These are phyloP conservation scores for Nasonia giraulti DNA, from an alignment of 1,140 invertebrate species.

Conservation along the genomic window DNA sequence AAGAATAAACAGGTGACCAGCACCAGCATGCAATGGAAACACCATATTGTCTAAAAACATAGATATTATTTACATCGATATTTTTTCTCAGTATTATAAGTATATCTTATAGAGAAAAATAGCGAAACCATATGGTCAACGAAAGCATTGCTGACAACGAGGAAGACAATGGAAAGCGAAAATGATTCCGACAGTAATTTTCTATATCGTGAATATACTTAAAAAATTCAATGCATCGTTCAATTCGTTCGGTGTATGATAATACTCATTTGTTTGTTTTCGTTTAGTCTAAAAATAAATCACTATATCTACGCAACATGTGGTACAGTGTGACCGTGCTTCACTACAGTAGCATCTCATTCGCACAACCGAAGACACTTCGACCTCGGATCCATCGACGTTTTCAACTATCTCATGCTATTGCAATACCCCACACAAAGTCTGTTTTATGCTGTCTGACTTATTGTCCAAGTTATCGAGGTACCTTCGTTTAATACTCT, in stretches of 20 bases:
- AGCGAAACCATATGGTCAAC: too few relatives aligned
- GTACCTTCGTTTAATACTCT: not conserved
- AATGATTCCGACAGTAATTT: not conserved
- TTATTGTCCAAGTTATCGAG: slow-evolving; percentile 20
- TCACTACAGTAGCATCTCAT: not conserved
- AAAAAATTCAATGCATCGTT: not conserved
- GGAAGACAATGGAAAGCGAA: not conserved
- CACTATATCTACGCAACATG: slow-evolving; percentile 6
- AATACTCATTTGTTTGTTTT: too few relatives aligned
- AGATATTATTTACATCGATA: slow-evolving; percentile 16
- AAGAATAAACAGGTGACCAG: slow-evolving; percentile 21
- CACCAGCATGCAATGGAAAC: slow-evolving; percentile 21
- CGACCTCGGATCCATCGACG: slow-evolving; percentile 13
- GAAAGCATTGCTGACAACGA: not conserved
- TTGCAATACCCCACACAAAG: not conserved
- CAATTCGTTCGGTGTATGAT: too few relatives aligned
- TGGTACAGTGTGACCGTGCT: slow-evolving; percentile 14
- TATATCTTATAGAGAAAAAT: slow-evolving; percentile 4
- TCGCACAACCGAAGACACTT: slow-evolving; percentile 14
- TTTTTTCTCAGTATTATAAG: not conserved
- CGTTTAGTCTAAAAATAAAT: slow-evolving; percentile 14
- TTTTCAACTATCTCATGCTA: not conserved
- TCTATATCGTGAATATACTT: slow-evolving; percentile 19
- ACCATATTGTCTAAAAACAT: not conserved
- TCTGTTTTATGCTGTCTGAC: not conserved